Conservation (phyloP, 2,797 vertebrate species). For the Callimico goeldii region DNA sequence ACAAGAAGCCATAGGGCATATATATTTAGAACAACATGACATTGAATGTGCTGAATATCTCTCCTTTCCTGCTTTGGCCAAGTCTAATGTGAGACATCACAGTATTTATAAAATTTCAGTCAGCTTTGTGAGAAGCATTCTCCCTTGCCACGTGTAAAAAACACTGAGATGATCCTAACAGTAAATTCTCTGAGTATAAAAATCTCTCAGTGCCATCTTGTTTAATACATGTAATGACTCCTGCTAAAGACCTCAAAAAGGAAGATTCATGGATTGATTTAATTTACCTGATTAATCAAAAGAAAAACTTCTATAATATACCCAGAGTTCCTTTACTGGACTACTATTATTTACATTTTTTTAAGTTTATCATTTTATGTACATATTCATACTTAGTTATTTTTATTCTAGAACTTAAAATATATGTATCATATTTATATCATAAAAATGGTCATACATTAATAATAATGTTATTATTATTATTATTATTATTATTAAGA, state of each 20-base stretch:
- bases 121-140: not conserved
- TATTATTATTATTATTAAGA: not conserved
- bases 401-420: not conserved
- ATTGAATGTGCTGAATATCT: not conserved
- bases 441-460: not conserved
- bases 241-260: not conserved
- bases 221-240: not conserved
- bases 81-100: not conserved
- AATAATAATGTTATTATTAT: not conserved
- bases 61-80: not conserved
- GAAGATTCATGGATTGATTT: not conserved
- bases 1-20: not conserved
- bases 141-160: not conserved
- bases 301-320: not conserved
- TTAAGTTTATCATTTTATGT: not conserved
- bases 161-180: not conserved
- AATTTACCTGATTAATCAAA: not conserved
- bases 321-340: not conserved
- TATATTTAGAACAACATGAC: not conserved
- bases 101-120: not conserved
- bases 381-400: not conserved
- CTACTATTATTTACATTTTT: not conserved
- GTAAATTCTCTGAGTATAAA: not conserved
- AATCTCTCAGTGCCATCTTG: not conserved
- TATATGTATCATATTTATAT: not conserved